Evolutionary conservation across 2,113 vertebrate genomes (phyloP), one percentile per base, ranked within the genome.

Genomic region (Gymnobelideus leadbeateri): DNA sequence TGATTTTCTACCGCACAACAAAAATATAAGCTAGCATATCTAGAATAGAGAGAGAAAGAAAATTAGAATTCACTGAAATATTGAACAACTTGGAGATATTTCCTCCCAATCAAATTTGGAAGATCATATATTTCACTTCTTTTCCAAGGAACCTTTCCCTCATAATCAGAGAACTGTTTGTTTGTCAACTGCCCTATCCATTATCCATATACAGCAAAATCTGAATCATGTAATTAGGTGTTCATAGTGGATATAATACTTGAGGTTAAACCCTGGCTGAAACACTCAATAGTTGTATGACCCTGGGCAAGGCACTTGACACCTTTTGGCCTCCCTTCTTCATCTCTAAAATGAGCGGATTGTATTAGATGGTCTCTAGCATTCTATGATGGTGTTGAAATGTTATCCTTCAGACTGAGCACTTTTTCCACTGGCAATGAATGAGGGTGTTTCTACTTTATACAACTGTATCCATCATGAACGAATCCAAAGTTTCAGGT

Each of bases 1-100:
- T 99, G 98, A 89, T 98, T 98, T 93, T 99, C 99, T 98, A 99
- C 96, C 94, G 99, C 99, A 96, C 98, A 98, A 94, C 99, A 99
- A 98, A 99, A 99, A 97, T 99, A 99, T 96, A 99, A 98, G 96
- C 99, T 99, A 96, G 99, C 99, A 90, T 99, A 99, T 98, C 99
- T 99, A 96, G 92, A 94, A 94, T 92, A 98, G 92, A 97, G n/a
- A 98, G 93, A 96, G 21, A 47, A 49, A 77, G 95, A 93, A 96
- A 95, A 94, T 0, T 53, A 95, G 96, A 96, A 92, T 47, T 92
- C 3, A 50, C 92, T 26, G 94, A 92, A 89, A 68, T n/a, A 57
- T 92, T 53, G 26, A 95, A 91, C 46, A 96, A 89, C 26, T 84
- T 37, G 46, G 92, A 92, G 8, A 26, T 51, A 43, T 7, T 26